These are phyloP conservation scores for Parnassius mnemosyne DNA, from an alignment of 2,888 invertebrate species.

Conservation along the genomic window DNA sequence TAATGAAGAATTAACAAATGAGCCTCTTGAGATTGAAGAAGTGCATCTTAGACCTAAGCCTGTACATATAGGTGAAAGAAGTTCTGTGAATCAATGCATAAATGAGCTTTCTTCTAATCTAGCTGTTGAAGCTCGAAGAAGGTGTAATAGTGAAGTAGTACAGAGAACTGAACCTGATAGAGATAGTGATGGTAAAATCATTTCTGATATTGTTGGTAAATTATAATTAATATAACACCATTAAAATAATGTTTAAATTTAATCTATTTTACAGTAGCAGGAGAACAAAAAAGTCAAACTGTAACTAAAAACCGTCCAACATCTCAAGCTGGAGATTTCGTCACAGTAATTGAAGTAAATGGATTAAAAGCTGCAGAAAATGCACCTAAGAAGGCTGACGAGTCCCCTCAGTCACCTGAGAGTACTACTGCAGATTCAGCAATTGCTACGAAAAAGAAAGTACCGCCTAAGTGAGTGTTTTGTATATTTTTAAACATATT, in stretches of 20 bases:
- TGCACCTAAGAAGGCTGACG: conserved; percentile 65
- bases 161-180: conserved; percentile 65
- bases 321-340: conserved; percentile 83
- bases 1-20: conserved; percentile 60
- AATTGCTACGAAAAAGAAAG: conserved; percentile 82
- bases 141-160: conserved; percentile 76
- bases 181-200: conserved; percentile 56
- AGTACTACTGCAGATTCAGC: conserved; percentile 79
- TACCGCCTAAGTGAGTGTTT: conserved; percentile 81
- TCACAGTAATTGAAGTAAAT: conserved; percentile 94
- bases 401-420: conserved; percentile 67
- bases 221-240: too few species aligned
- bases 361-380: conserved; percentile 83
- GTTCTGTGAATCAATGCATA: conserved; percentile 84
- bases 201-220: background rate
- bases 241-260: background rate
- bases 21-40: conserved; percentile 58
- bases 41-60: conserved; percentile 68
- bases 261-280: conserved; percentile 46
- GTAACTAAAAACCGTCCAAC: conserved; percentile 74
- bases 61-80: conserved; percentile 61
- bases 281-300: conserved; percentile 67
- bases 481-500: conserved; percentile 1
- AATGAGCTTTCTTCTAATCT: conserved; percentile 84
- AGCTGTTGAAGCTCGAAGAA: conserved; percentile 64